These are phyloP conservation scores for Geopemphigus sp. DNA, from an alignment of 1,140 invertebrate species.

Conservation along the genomic window DNA sequence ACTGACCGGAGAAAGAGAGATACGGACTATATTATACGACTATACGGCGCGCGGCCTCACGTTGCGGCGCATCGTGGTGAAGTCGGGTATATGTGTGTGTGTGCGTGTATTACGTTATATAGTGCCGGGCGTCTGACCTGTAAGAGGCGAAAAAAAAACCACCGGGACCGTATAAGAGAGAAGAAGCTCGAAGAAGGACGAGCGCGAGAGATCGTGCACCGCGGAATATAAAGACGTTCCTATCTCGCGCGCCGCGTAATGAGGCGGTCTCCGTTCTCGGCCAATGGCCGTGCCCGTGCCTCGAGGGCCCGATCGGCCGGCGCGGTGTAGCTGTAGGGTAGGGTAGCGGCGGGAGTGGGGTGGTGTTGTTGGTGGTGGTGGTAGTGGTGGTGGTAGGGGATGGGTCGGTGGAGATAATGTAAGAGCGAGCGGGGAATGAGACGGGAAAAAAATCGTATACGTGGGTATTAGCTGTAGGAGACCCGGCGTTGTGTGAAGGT, in stretches of 20 bases:
- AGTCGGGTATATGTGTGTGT: too few relatives aligned
- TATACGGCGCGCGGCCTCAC: background rate
- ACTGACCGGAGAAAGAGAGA: background rate
- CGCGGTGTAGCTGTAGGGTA: too few relatives aligned
- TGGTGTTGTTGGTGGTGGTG: too few relatives aligned
- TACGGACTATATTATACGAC: background rate
- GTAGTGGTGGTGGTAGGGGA: too few relatives aligned
- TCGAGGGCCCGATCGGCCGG: background rate
- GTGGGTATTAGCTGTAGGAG: background rate
- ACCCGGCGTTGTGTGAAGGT: background rate
- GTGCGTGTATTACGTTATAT: background rate
- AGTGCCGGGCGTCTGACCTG: background rate
- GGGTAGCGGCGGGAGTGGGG: too few relatives aligned
- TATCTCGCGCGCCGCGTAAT: background rate
- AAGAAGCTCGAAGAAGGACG: background rate
- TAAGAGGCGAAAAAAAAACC: conserved; percentile 6
- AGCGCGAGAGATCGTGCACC: conserved; percentile 19
- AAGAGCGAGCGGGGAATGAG: too few relatives aligned
- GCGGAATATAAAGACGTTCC: conserved; percentile 30
- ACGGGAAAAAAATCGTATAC: background rate
- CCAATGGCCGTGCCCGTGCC: conserved; percentile 19
- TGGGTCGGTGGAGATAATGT: too few relatives aligned
- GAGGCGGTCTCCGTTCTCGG: conserved; percentile 40
- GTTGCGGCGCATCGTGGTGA: background rate
- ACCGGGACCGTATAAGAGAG: background rate